Evolutionary conservation across 2,888 invertebrate species (phyloP), one percentile per base, ranked within the genome.

Genomic region (Gonocerus acuteangulatus): DNA sequence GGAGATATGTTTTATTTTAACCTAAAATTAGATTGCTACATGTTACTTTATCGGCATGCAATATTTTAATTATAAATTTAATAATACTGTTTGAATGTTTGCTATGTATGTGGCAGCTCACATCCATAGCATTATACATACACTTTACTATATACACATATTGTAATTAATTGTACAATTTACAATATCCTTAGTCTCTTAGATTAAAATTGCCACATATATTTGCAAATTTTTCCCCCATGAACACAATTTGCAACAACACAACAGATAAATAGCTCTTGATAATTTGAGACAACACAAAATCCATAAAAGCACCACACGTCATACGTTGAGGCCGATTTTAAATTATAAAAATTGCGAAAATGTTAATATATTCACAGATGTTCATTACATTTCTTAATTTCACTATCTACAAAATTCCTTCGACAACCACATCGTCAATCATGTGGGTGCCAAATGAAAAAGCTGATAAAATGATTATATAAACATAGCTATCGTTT

Each of bases 41-140:
- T 48, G 48, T 59, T 59, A 59, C 23, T 16, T 48, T 57, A 47
- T 27, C 39, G 15, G 59, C 59, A 59, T 59, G 59, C 59, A 59
- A 36, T 59, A 59, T 48, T 57, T 54, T 48, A 59, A 23, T 59
- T 59, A 59, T 48, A 59, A 59, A 59, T 59, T 59, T 59, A 59
- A 59, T 59, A 59, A 59, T 59, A 59, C 59, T 59, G 59, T 48
- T 59, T 59, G 27, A 59, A 59, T 57, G 21, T 45, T 27, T 36
- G 19, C 54, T 54, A 54, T 42, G 44, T 23, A 23, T 47, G 27
- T 45, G 57, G 44, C 42, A 47, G 45, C 57, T 57, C 57, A 45
- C 57, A 47, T 47, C 27, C 44, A 57, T 45, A 39, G 57, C 27
- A 47, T 47, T 57, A 21, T 57, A 57, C 57, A 44, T 57, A 57